Conservation (phyloP, 2,888 invertebrate genomes). For the Zonitis immaculata region DNA sequence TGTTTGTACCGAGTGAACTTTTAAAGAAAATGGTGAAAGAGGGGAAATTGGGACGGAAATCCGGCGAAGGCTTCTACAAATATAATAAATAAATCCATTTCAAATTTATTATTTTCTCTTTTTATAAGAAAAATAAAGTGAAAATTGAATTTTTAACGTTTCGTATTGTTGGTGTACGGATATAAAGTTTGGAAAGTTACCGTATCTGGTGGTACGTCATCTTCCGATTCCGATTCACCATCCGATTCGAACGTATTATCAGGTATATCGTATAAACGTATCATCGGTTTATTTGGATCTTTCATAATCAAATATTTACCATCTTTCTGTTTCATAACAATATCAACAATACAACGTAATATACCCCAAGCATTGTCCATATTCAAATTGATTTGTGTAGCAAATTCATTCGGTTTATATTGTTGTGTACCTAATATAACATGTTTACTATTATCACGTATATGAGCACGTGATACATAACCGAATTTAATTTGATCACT, state of each 20-base stretch:
- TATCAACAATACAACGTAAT: constrained; percentile 92
- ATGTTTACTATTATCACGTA: constrained; percentile 92
- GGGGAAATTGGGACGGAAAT: constrained; percentile 75
- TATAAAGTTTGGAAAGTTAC: constrained; percentile 46
- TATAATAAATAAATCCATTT: constrained; percentile 53
- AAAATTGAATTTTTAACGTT: constrained; percentile 22
- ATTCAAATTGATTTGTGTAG: constrained; percentile 95
- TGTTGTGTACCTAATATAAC: constrained; percentile 96
- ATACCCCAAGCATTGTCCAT: constrained; percentile 99
- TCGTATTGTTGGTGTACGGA: constrained; percentile 39
- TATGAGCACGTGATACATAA: constrained; percentile 93
- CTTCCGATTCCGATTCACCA: constrained; percentile 84
- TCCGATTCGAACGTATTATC: constrained; percentile 98
- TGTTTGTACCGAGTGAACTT: constrained; percentile 59
- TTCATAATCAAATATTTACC: constrained; percentile 98
- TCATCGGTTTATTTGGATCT: constrained; percentile 97
- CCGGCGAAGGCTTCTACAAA: constrained; percentile 82
- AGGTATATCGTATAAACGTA: constrained; percentile 96
- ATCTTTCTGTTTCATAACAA: constrained; percentile 94
- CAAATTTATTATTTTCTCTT: not conserved
- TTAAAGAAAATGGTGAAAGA: constrained; percentile 67
- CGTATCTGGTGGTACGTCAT: constrained; percentile 53
- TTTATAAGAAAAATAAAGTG: too few species aligned
- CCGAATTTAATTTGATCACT: constrained; percentile 98
- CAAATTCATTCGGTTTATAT: constrained; percentile 97